These are phyloP conservation scores for Sebastes goodei DNA, from an alignment of 2,797 vertebrate genomes.

Conservation along the genomic window DNA sequence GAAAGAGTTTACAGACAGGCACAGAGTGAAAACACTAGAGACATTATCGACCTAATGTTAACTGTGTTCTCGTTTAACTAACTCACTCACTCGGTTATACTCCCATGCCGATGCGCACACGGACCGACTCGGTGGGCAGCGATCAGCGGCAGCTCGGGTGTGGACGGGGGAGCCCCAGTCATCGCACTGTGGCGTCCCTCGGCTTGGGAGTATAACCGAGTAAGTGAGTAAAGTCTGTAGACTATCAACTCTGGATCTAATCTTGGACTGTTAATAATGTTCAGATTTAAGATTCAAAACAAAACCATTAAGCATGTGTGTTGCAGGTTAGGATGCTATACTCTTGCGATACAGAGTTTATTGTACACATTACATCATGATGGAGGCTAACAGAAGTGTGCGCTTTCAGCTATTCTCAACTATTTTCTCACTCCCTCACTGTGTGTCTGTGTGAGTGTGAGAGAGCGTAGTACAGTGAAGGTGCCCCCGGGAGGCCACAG, in stretches of 20 bases:
- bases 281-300: too few relatives aligned
- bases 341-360: neutral
- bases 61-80: too few relatives aligned
- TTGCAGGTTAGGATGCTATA: neutral
- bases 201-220: too few relatives aligned
- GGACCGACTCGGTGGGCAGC: too few relatives aligned
- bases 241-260: neutral
- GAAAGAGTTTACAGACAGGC: too few relatives aligned
- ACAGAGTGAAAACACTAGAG: too few relatives aligned
- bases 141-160: too few relatives aligned
- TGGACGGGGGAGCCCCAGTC: too few relatives aligned
- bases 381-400: neutral
- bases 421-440: slow-evolving; percentile 5
- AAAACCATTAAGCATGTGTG: neutral
- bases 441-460: neutral
- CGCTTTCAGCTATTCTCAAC: slow-evolving; percentile 1
- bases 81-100: too few relatives aligned
- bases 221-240: neutral
- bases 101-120: too few relatives aligned
- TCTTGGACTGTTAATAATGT: neutral
- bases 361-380: neutral
- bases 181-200: too few relatives aligned
- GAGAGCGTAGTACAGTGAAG: slow-evolving; percentile 35
- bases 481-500: slow-evolving; percentile 51
- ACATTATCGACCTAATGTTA: too few relatives aligned